Conservation (phyloP, 2,888 invertebrate genomes). For the Parascotia fuliginaria region DNA sequence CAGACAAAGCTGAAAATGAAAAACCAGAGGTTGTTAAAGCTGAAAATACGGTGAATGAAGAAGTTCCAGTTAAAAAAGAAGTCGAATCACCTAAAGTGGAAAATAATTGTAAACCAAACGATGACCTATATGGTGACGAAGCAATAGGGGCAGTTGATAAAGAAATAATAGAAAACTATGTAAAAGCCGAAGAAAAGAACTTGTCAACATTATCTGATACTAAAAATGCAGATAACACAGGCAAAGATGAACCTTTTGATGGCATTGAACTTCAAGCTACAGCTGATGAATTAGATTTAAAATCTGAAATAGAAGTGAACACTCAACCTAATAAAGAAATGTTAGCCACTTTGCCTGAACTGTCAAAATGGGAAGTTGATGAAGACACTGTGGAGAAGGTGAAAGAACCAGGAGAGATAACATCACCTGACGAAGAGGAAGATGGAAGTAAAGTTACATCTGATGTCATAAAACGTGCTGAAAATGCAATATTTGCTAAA, state of each 20-base stretch:
- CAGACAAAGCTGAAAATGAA: conserved; percentile 13
- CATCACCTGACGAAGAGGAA: conserved; percentile 79
- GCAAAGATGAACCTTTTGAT: conserved; percentile 84
- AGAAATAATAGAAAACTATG: conserved; percentile 85
- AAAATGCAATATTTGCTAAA: conserved; percentile 96
- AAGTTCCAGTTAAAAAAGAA: conserved; percentile 31
- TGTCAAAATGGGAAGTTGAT: conserved; percentile 96
- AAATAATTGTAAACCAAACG: conserved; percentile 46
- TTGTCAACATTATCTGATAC: conserved; percentile 40
- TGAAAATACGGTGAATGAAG: conserved; percentile 38
- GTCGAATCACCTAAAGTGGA: conserved; percentile 42
- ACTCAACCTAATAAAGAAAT: conserved; percentile 82
- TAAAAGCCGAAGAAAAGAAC: conserved; percentile 70
- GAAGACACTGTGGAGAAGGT: conserved; percentile 77
- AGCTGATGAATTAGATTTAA: conserved; percentile 83
- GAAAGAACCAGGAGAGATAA: conserved; percentile 79
- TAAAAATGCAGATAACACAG: conserved; percentile 61
- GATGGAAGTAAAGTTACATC: conserved; percentile 91
- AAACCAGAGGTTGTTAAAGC: conserved; percentile 27
- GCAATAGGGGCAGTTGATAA: conserved; percentile 83
- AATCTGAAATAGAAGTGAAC: conserved; percentile 76
- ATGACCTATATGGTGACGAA: conserved; percentile 85
- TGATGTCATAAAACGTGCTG: conserved; percentile 95
- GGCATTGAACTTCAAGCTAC: conserved; percentile 86
- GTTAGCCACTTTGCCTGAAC: conserved; percentile 90